Percentiles rank a stretch among this genome's conserved stretches.
phyloP scores from a whole-genome alignment of 2,797 vertebrate genomes.

The Numenius phaeopus region DNA sequence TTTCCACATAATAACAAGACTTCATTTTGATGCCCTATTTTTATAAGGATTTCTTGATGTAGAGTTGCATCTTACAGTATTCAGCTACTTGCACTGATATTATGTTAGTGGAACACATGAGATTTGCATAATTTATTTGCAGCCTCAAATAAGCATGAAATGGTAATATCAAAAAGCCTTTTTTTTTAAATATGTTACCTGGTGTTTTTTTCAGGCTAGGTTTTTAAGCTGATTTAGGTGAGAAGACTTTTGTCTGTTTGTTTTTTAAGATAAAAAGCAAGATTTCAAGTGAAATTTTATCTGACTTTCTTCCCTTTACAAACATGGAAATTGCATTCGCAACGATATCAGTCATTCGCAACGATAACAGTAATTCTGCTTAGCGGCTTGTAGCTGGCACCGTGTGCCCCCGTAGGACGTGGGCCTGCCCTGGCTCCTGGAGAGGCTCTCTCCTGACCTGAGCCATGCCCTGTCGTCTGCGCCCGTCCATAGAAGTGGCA shows the following conservation, averaged over 20 bases:
- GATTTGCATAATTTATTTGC: background rate
- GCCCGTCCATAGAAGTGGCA: background rate
- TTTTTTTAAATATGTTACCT: background rate
- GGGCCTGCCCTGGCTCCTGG: background rate
- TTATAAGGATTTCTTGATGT: constrained; percentile 17
- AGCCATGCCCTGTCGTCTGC: background rate
- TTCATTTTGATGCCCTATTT: constrained; percentile 52
- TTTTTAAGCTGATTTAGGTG: background rate
- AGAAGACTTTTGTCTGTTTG: background rate
- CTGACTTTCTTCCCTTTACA: background rate
- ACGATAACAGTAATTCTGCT: background rate
- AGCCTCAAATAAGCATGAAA: background rate
- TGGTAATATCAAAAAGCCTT: background rate
- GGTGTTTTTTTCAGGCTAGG: background rate
- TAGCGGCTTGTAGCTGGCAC: background rate
- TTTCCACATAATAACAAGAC: constrained; percentile 65
- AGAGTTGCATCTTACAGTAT: background rate
- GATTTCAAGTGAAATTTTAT: background rate
- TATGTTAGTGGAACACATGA: background rate
- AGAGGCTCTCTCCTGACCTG: background rate
- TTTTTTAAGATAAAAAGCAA: background rate
- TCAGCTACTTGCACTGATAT: background rate
- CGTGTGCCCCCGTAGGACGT: background rate
- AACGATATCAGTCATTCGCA: background rate
- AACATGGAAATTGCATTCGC: background rate